These are phyloP conservation scores for Hydrolagus colliei DNA, from an alignment of 2,797 vertebrate genomes.

Conservation along the genomic window DNA sequence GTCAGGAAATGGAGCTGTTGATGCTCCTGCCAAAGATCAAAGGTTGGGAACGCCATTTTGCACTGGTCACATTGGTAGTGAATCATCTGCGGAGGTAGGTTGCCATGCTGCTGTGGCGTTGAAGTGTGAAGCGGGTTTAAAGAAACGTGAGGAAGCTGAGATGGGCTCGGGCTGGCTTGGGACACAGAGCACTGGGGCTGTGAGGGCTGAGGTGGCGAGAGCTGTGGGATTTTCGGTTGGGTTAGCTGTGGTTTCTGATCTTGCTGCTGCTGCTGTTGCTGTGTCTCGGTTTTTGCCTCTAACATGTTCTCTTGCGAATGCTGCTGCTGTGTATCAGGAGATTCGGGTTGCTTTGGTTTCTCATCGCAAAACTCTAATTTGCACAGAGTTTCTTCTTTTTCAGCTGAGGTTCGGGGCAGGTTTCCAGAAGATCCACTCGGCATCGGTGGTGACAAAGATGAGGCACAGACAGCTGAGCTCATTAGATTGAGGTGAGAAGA, in stretches of 20 bases:
- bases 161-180: constrained; percentile 76
- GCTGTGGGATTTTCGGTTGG: constrained; percentile 71
- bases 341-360: constrained; percentile 87
- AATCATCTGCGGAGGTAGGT: constrained; percentile 85
- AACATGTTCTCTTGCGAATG: constrained; percentile 79
- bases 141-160: constrained; percentile 80
- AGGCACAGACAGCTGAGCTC: constrained; percentile 79
- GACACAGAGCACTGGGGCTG: constrained; percentile 75
- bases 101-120: constrained; percentile 75
- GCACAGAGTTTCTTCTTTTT: constrained; percentile 75
- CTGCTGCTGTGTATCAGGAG: constrained; percentile 64
- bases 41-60: constrained; percentile 92
- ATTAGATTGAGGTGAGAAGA: constrained; percentile 88
- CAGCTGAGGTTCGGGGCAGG: constrained; percentile 61
- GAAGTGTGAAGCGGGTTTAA: constrained; percentile 81
- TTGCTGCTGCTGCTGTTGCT: constrained; percentile 66
- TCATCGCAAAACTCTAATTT: constrained; percentile 69
- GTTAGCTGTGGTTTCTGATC: constrained; percentile 74
- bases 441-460: constrained; percentile 71
- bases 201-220: constrained; percentile 69
- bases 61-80: constrained; percentile 98
- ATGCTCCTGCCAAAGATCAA: constrained; percentile 98
- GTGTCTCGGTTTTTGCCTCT: constrained; percentile 59
- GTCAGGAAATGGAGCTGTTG: constrained; percentile 97
- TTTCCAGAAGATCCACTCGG: constrained; percentile 58